Evolutionary conservation across 2,888 invertebrate genomes (phyloP).

Genomic region (Rhabditoides inermis): DNA sequence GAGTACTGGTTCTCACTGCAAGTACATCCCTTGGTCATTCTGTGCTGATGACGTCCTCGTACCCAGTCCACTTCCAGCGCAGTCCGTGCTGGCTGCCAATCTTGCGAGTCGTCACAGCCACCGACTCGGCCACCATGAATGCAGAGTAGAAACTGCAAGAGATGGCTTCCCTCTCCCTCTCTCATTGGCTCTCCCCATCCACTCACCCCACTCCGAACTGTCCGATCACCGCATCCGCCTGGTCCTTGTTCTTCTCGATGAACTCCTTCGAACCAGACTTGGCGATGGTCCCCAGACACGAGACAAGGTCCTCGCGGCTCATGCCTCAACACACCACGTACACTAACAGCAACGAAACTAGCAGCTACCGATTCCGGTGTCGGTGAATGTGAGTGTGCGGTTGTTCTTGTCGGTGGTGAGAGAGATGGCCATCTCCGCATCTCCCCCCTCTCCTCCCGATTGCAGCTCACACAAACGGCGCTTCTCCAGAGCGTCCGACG

Average conservation of each 20-base stretch:
- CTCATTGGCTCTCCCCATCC: too few species aligned
- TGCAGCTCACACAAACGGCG: slow-evolving; percentile 67
- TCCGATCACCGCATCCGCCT: slow-evolving; percentile 74
- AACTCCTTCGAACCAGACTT: slow-evolving; percentile 79
- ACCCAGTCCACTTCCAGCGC: slow-evolving; percentile 89
- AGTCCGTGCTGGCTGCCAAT: slow-evolving; percentile 56
- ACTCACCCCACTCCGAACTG: slow-evolving; percentile 99
- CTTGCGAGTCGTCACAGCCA: slow-evolving; percentile 79
- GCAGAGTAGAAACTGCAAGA: slow-evolving; percentile 92
- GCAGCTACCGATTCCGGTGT: slow-evolving; percentile 90
- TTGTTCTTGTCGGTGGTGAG: slow-evolving; percentile 17
- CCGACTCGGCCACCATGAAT: slow-evolving; percentile 91
- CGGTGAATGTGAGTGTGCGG: slow-evolving; percentile 58
- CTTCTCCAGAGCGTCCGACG: slow-evolving; percentile 92
- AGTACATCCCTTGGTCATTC: too few species aligned
- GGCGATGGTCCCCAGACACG: slow-evolving; percentile 88
- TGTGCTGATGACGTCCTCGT: too few species aligned
- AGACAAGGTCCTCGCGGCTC: slow-evolving; percentile 80
- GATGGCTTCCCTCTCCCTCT: too few species aligned
- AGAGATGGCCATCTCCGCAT: slow-evolving; percentile 21
- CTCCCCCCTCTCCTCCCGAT: slow-evolving; percentile 16
- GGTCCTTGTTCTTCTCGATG: slow-evolving; percentile 29
- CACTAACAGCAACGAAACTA: too few species aligned
- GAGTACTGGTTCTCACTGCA: too few species aligned
- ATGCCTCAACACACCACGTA: too few species aligned